Evolutionary conservation across 2,113 vertebrate species (phyloP), one percentile per base, ranked within the genome.

Genomic region (Penelope pileata): DNA sequence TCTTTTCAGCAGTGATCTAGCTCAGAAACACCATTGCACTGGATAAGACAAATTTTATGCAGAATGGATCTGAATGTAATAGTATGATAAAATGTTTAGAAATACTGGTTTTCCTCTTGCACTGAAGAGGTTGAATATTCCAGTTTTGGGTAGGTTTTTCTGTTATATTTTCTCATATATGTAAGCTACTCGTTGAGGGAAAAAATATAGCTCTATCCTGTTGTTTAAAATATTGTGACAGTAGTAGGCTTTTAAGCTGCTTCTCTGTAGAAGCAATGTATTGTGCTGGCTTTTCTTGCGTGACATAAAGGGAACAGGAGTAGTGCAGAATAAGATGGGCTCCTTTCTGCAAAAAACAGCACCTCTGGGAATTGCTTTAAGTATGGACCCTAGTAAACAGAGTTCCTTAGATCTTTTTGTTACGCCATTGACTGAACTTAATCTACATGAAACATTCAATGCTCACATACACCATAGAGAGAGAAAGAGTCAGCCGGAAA

Each of bases 321-420:
- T 21, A 34, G 34, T 38, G 54, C 38, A 54, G 42, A 29, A 54
- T 34, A 29, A 45, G 21, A 15, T 22, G 22, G 17, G 8, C 16
- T 75, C 26, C n/a, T 73, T 69, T 59, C 60, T 6, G 27, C 45
- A 38, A 54, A 47, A 62, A 53, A 27, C 1, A 12, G 18, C 45
- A 88, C 83, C 19, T 69, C 53, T 80, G 59, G 13, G 48, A 69
- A 72, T 62, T 85, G 17, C n/a, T n/a, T 77, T 74, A 45, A 58
- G 0, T 32, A n/a, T 48, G 29, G 38, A 67, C 12, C 10, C 58
- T 36, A n/a, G 24, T 63, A 48, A 67, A 32, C 19, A 48, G 17
- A 32, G 10, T 76, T 74, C 10, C 27, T 81, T 81, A 56, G 27
- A 9, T 60, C 40, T 63, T 88, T 78, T 64, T 53, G 17, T 69